Percentiles rank a stretch among this genome's conserved stretches.
These are phyloP conservation scores for Catharus fuscescens DNA, from an alignment of 2,113 vertebrate species.

Conservation along the genomic window DNA sequence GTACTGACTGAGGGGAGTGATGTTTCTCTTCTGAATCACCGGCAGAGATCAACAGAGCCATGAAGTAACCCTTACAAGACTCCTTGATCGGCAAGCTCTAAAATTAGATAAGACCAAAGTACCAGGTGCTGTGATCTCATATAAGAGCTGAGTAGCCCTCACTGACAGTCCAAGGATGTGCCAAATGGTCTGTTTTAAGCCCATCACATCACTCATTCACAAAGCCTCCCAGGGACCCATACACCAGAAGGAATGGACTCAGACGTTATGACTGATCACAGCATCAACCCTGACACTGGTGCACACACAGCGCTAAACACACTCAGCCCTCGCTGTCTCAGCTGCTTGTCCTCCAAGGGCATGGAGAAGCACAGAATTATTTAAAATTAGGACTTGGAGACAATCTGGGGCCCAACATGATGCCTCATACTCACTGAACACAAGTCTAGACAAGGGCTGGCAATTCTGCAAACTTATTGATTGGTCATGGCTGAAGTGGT, in stretches of 20 bases:
- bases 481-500: background rate
- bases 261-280: background rate
- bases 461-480: background rate
- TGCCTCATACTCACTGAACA: background rate
- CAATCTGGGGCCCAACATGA: background rate
- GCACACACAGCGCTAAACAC: background rate
- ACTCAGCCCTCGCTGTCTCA: background rate
- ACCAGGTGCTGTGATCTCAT: background rate
- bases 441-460: background rate
- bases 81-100: background rate
- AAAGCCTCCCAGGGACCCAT: background rate
- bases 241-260: background rate
- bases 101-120: background rate
- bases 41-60: background rate
- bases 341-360: background rate
- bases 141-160: background rate
- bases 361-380: background rate
- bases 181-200: background rate
- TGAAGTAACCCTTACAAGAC: background rate
- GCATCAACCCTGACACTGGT: background rate
- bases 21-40: background rate
- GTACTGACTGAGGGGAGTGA: background rate
- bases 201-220: background rate
- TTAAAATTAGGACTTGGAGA: background rate
- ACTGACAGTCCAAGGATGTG: background rate